These are phyloP conservation scores for Camptogramma bilineatum DNA, from an alignment of 2,888 invertebrate species.

Conservation along the genomic window DNA sequence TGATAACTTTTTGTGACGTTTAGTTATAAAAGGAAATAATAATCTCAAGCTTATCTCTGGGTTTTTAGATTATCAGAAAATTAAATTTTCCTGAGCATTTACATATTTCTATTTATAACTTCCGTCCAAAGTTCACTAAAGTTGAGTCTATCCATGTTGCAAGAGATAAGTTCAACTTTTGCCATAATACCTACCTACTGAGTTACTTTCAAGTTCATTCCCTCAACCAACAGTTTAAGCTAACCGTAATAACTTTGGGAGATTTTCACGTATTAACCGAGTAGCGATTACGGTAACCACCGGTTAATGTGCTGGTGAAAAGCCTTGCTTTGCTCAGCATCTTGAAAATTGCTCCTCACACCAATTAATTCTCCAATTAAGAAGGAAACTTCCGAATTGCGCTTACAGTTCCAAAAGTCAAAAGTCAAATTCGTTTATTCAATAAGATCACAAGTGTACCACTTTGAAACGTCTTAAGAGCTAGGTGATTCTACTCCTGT, in stretches of 20 bases:
- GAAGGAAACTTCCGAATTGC: constrained; percentile 1
- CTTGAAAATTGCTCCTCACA: constrained; percentile 11
- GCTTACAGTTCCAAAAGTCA: not conserved
- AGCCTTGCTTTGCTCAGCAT: constrained; percentile 1
- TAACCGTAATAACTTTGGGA: not conserved
- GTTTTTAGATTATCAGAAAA: too few species aligned
- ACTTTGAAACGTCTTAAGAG: too few species aligned
- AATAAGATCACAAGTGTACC: too few species aligned
- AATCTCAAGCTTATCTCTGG: too few species aligned
- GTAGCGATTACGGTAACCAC: not conserved
- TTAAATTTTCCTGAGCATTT: too few species aligned
- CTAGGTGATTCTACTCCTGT: too few species aligned
- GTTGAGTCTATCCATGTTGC: not conserved
- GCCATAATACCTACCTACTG: too few species aligned
- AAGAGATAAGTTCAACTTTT: not conserved
- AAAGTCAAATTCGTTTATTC: too few species aligned
- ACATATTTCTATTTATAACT: too few species aligned
- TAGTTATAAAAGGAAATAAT: too few species aligned
- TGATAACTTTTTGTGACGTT: too few species aligned
- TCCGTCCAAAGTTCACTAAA: not conserved
- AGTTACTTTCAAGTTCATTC: not conserved
- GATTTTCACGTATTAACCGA: not conserved
- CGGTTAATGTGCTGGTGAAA: not conserved
- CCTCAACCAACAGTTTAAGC: not conserved
- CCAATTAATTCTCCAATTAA: constrained; percentile 19